Percentiles rank a stretch among this genome's conserved stretches.
Evolutionary conservation across 1,140 invertebrate genomes (phyloP).

Genomic region (Philopotamus ludificatus): DNA sequence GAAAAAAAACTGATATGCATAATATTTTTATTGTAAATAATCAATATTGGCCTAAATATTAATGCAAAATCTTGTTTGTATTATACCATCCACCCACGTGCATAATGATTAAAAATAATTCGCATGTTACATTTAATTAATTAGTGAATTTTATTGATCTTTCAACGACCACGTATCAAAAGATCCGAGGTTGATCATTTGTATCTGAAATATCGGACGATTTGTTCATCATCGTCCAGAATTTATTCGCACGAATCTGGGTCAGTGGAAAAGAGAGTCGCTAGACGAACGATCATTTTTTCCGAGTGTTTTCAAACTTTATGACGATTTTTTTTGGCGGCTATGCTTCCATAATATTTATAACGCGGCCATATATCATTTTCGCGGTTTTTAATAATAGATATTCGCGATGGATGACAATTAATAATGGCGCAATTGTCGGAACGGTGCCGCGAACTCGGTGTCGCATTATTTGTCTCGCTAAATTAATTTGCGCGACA

Average conservation of each 20-base stretch:
- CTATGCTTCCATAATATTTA: not conserved
- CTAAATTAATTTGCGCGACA: not conserved
- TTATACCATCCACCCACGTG: not conserved
- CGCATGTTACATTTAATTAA: too few relatives aligned
- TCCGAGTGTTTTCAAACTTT: slow-evolving; percentile 2
- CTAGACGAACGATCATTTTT: slow-evolving; percentile 8
- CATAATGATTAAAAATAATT: too few relatives aligned
- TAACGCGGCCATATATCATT: not conserved
- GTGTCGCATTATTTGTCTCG: not conserved
- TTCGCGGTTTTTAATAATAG: not conserved
- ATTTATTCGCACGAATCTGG: slow-evolving; percentile 5
- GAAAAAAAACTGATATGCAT: too few relatives aligned
- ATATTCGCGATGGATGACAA: not conserved
- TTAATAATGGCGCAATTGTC: not conserved
- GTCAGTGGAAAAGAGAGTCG: slow-evolving; percentile 17
- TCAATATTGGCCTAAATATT: not conserved
- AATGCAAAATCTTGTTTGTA: not conserved
- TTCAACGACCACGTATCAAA: not conserved
- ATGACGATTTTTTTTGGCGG: not conserved
- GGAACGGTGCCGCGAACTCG: not conserved
- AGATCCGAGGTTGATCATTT: not conserved
- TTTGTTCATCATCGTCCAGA: slow-evolving; percentile 4
- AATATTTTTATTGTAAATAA: not conserved
- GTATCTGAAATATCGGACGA: not conserved
- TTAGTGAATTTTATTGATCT: too few relatives aligned